phyloP scores from a whole-genome alignment of 2,888 invertebrate species.

The Heliconius aoede region DNA sequence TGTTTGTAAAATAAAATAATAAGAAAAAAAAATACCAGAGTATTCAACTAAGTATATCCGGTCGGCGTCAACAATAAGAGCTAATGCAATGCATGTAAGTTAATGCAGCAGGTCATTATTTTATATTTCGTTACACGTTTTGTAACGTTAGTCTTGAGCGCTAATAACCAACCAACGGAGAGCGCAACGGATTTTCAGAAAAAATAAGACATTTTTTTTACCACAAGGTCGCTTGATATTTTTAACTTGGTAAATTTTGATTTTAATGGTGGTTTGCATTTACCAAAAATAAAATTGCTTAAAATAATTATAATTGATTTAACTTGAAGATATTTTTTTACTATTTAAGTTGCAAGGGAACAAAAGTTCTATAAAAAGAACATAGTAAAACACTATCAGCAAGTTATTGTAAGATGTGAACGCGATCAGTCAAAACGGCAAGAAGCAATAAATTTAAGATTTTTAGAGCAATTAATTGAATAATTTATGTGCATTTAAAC shows the following conservation, averaged over 20 bases:
- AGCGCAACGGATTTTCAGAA: constrained; percentile 1
- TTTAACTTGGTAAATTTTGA: neutral
- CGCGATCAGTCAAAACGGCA: too few relatives aligned
- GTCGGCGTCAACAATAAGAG: neutral
- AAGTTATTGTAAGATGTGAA: too few relatives aligned
- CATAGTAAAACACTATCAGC: too few relatives aligned
- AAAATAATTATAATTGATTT: too few relatives aligned
- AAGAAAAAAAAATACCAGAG: neutral
- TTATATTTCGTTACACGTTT: constrained; percentile 19
- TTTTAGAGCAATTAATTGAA: too few relatives aligned
- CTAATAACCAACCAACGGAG: constrained; percentile 21
- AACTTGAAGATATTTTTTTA: too few relatives aligned
- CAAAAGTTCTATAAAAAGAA: too few relatives aligned
- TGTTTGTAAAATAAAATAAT: neutral
- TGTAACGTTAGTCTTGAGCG: constrained; percentile 16
- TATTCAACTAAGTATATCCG: constrained; percentile 1
- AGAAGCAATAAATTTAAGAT: too few relatives aligned
- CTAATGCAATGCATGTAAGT: neutral
- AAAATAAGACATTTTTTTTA: constrained; percentile 5
- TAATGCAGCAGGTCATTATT: constrained; percentile 13
- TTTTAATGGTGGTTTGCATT: neutral
- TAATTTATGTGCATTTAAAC: too few relatives aligned
- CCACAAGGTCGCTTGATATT: neutral
- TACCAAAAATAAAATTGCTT: neutral
- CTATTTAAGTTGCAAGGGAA: too few relatives aligned